Base-by-base conservation (phyloP, 2,888 invertebrate genomes). In the Xestobium rufovillosum region DNA sequence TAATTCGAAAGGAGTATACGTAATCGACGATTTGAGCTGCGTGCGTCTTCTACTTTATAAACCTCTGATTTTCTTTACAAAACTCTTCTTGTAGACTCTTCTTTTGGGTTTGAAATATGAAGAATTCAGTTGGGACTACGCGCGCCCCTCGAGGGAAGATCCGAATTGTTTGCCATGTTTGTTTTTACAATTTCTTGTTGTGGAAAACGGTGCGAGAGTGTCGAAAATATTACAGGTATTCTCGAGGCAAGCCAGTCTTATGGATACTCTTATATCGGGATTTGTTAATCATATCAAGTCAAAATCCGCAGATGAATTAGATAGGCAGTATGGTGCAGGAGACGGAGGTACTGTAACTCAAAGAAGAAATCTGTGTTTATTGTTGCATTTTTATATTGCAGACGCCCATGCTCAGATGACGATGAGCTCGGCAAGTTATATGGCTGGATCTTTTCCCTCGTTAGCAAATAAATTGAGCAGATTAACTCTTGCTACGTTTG, bases 51-150 rank as follows among this genome's bases (percentile, higher is more conserved):
- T 11, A 31, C 6, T 14, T 28, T 17, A 17, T n/a, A 26, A 25
- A 17, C 23, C 14, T 35, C 14, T 13, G 28, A 25, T 11, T 14
- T 15, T 10, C 17, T 14, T 30, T 14, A 25, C 6, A 15, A 15
- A n/a, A 30, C 30, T 17, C 45, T 41, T 44, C 39, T 60, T 63
- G 14, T 63, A 91, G 91, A 84, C 83, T 43, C 75, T 91, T 29
- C 67, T 91, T 25, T 68, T 92, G 31, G 89, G 91, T 14, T 71
- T 94, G 31, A 77, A 83, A 29, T 94, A 87, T 56, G 87, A 90
- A 55, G 88, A 94, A 56, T 67, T 95, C 46, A 89, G 87, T 10
- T 95, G 94, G 91, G 91, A 92, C 62, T 85, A 85, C 63, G 89
- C 89, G 0, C 80, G 89, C 55, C 84, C 88, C 0, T 85, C 86